Evolutionary conservation across 2,888 invertebrate genomes (phyloP).

Genomic region (Panopea generosa): DNA sequence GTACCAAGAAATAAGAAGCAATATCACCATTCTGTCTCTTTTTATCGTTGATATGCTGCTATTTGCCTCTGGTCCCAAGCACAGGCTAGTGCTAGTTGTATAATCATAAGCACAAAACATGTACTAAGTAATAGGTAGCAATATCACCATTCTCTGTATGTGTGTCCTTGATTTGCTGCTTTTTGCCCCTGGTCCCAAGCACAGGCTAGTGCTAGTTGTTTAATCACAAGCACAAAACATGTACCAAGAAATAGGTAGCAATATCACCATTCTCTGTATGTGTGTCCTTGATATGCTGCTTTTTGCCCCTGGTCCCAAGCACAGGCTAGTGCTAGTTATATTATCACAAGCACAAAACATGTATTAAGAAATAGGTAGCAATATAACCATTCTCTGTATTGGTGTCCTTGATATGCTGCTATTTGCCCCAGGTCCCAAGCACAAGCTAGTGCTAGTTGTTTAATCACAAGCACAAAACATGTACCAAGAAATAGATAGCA

Average conservation of each 20-base stretch:
- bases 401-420: not conserved
- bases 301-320: too few species aligned
- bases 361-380: too few species aligned
- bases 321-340: too few species aligned
- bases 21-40: not conserved
- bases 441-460: slow-evolving; percentile 37
- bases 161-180: not conserved
- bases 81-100: slow-evolving; percentile 9
- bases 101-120: not conserved
- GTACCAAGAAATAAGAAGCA: slow-evolving; percentile 16
- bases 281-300: too few species aligned
- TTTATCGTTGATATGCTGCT: slow-evolving; percentile 5
- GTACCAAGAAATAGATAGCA: slow-evolving; percentile 28
- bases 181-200: not conserved
- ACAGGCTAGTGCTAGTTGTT: not conserved
- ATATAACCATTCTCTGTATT: too few species aligned
- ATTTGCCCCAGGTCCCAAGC: slow-evolving; percentile 19
- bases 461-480: slow-evolving; percentile 26
- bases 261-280: not conserved
- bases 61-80: slow-evolving; percentile 7
- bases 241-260: not conserved
- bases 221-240: slow-evolving; percentile 1
- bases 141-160: too few species aligned
- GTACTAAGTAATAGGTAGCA: slow-evolving; percentile 4
- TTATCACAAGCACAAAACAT: too few species aligned